Percentiles rank a stretch among this genome's conserved stretches.
Evolutionary conservation across 1,140 invertebrate species (phyloP).

Genomic region (Zophobas atratus): DNA sequence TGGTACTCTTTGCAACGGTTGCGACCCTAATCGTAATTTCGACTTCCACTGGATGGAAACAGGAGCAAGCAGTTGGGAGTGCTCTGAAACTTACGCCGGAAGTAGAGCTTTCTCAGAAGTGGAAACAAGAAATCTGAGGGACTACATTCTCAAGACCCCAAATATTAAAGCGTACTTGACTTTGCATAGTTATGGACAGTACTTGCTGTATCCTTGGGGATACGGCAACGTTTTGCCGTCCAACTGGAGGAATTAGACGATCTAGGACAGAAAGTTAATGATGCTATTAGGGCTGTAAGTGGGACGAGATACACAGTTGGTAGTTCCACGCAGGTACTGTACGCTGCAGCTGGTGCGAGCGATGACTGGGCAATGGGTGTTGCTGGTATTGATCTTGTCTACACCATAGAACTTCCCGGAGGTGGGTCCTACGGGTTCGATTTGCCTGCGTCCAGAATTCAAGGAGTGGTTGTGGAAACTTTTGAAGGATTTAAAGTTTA

Average conservation of each 20-base stretch:
- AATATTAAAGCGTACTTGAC: constrained; percentile 78
- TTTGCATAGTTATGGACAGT: constrained; percentile 79
- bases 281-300: constrained; percentile 67
- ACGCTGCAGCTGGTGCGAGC: constrained; percentile 77
- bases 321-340: constrained; percentile 75
- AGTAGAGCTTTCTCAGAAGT: constrained; percentile 81
- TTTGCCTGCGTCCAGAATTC: constrained; percentile 78
- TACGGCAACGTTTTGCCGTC: constrained; percentile 71
- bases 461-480: constrained; percentile 83
- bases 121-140: constrained; percentile 76
- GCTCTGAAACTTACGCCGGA: constrained; percentile 81
- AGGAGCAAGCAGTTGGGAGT: constrained; percentile 77
- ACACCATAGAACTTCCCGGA: constrained; percentile 84
- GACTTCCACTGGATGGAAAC: constrained; percentile 76
- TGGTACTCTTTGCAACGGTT: constrained; percentile 70
- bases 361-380: constrained; percentile 79
- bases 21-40: constrained; percentile 81
- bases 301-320: constrained; percentile 74
- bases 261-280: constrained; percentile 67
- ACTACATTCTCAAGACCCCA: constrained; percentile 68
- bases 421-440: constrained; percentile 82
- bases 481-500: constrained; percentile 82
- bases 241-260: constrained; percentile 66
- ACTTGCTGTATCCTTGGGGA: constrained; percentile 83
- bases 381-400: constrained; percentile 73